These are phyloP conservation scores for Salarias fasciatus DNA, from an alignment of 2,797 vertebrate species.

Conservation along the genomic window DNA sequence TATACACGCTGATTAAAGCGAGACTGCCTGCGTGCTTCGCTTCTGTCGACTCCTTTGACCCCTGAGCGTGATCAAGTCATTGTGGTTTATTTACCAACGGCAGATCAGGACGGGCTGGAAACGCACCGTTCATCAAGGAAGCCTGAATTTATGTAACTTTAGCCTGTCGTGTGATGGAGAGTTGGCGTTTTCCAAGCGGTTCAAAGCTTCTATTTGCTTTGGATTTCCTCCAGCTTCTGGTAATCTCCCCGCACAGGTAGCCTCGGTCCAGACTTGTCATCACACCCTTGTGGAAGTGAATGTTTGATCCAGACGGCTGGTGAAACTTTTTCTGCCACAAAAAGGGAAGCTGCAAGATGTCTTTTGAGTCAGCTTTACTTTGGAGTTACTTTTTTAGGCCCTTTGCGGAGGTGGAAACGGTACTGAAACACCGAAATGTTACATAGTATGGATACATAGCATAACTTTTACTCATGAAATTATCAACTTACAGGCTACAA, in stretches of 20 bases:
- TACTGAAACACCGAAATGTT: too few relatives aligned
- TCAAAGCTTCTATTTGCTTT: background rate
- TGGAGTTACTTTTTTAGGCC: too few relatives aligned
- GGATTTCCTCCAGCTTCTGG: background rate
- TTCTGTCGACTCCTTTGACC: background rate
- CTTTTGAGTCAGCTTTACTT: too few relatives aligned
- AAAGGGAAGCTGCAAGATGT: constrained; percentile 29
- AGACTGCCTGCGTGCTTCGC: too few relatives aligned
- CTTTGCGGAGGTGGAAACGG: too few relatives aligned
- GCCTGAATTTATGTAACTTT: background rate
- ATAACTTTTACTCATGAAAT: too few relatives aligned
- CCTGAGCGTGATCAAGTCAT: background rate
- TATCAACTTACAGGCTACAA: too few relatives aligned
- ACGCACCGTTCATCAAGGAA: background rate
- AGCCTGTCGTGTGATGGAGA: too few relatives aligned
- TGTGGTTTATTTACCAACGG: constrained; percentile 15
- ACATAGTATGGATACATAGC: too few relatives aligned
- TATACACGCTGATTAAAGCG: too few relatives aligned
- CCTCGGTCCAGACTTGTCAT: background rate
- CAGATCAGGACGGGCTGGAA: constrained; percentile 7
- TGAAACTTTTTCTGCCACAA: constrained; percentile 25
- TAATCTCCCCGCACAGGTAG: background rate
- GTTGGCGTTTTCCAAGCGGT: too few relatives aligned
- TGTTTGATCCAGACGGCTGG: constrained; percentile 12
- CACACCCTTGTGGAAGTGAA: constrained; percentile 12